Base-by-base conservation (phyloP, 2,113 vertebrate genomes). In the Xenus cinereus region DNA sequence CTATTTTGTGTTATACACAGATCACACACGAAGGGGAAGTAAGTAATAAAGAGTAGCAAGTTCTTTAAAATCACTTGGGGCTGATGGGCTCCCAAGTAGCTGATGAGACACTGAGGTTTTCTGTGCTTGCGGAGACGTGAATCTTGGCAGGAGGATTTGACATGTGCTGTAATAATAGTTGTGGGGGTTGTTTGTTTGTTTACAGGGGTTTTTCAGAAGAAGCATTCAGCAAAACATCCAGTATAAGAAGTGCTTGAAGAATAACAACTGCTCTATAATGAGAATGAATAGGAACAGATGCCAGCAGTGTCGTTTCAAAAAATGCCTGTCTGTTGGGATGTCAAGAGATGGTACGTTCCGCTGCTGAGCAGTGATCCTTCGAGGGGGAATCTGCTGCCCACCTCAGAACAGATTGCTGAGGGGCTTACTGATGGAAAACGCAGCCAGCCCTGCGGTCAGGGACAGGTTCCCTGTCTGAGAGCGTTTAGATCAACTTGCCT, bases 151-250 rank as follows among this genome's bases (percentile, higher is more conserved):
- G 78, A 82, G 63, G 18, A 63, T 78, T 84, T 87, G 50, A 84
- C 35, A 18, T 39, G 35, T 62, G 41, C 27, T 80, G 39, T 73
- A 92, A 57, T 95, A 87, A 86, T 84, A 72, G 77, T 72, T 78
- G 50, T 15, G 76, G 69, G 4, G 0, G 32, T 62, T 76, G 77
- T 23, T 90, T 94, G 75, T 92, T 83, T 97, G 51, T 91, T 95
- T 76, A 74, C 94, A 99, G 99, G 99, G 99, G 12, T 99, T 99
- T 97, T 99, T 99, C 96, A 98, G 99, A 95, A 98, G 99, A 91
- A 99, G 99, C 98, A 99, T 99, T 97, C 99, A 99, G 97, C 99
- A 99, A 97, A 99, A 99, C 96, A 99, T 99, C 94, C 99, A 99
- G 86, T 99, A 99, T 91, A 99, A 99, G 98, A 99, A 99, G 98